These are phyloP conservation scores for Triplophysa dalaica DNA, from an alignment of 2,113 vertebrate species.

Conservation along the genomic window DNA sequence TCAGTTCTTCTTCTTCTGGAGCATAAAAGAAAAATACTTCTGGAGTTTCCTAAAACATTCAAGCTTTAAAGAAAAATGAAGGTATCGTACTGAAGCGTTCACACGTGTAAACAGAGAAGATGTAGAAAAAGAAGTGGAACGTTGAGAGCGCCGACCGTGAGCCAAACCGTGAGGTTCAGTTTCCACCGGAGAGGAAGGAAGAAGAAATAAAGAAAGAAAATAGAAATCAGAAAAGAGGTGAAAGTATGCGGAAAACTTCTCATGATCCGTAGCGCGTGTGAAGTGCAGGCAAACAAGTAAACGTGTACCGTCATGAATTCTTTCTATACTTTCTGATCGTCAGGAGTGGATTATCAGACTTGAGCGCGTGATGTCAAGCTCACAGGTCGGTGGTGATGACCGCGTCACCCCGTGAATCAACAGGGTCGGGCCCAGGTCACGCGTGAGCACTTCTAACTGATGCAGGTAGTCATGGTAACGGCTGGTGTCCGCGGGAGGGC, in stretches of 20 bases:
- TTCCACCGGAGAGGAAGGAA: background rate
- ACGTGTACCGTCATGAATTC: background rate
- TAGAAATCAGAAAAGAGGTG: background rate
- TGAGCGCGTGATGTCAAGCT: constrained; percentile 26
- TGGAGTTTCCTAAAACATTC: constrained; percentile 1
- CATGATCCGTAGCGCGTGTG: background rate
- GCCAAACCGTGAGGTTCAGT: background rate
- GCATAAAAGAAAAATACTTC: background rate
- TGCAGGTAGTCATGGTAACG: constrained; percentile 81
- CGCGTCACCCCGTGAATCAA: constrained; percentile 86
- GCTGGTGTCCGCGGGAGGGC: constrained; percentile 82
- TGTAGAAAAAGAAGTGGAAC: too few relatives aligned
- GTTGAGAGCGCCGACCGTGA: too few relatives aligned
- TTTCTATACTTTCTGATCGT: too few relatives aligned
- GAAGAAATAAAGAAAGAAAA: background rate
- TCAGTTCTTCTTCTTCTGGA: background rate
- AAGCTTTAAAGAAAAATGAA: background rate
- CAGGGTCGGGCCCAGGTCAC: constrained; percentile 84
- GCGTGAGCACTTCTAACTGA: constrained; percentile 85
- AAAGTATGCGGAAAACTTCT: background rate
- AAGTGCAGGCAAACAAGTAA: background rate
- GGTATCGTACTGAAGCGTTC: background rate
- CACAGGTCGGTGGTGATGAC: constrained; percentile 90
- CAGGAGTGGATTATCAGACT: background rate
- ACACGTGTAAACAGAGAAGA: background rate